phyloP scores from a whole-genome alignment of 1,140 invertebrate genomes.

The Hesperophylax magnus region DNA sequence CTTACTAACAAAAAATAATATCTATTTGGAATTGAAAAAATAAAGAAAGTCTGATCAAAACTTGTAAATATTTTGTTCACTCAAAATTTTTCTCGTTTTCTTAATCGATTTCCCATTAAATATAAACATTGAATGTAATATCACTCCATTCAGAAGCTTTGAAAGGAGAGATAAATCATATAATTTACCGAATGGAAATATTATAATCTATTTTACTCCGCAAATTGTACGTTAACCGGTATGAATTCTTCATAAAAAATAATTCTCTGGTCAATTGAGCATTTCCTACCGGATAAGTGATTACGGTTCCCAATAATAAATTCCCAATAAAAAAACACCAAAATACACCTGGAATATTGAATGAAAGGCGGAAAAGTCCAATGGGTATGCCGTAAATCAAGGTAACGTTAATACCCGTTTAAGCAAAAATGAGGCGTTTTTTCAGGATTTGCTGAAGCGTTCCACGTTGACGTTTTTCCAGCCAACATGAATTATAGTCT shows the following conservation, averaged over 20 bases:
- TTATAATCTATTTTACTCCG: too few relatives aligned
- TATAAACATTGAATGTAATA: too few relatives aligned
- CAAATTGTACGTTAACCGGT: not conserved
- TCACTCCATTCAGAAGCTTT: too few relatives aligned
- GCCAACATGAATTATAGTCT: conserved; percentile 2
- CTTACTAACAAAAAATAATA: too few relatives aligned
- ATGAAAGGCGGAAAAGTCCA: conserved; percentile 47
- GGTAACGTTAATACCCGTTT: conserved; percentile 52
- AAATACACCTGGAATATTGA: conserved; percentile 54
- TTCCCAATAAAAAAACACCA: conserved; percentile 4
- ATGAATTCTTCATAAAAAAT: conserved; percentile 6
- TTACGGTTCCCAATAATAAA: conserved; percentile 46
- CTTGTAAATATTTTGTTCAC: too few relatives aligned
- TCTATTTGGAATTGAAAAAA: too few relatives aligned
- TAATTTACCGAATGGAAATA: too few relatives aligned
- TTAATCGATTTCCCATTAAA: too few relatives aligned
- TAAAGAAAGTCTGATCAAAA: too few relatives aligned
- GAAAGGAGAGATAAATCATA: too few relatives aligned
- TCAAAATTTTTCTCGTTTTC: too few relatives aligned
- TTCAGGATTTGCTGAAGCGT: conserved; percentile 18
- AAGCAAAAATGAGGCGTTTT: conserved; percentile 36
- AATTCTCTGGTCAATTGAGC: conserved; percentile 13
- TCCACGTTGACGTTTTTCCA: conserved; percentile 29
- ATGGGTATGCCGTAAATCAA: conserved; percentile 53
- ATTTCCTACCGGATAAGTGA: conserved; percentile 16